Conservation (phyloP, 1,140 invertebrate genomes). For the Aphaenogaster ashmeadi region DNA sequence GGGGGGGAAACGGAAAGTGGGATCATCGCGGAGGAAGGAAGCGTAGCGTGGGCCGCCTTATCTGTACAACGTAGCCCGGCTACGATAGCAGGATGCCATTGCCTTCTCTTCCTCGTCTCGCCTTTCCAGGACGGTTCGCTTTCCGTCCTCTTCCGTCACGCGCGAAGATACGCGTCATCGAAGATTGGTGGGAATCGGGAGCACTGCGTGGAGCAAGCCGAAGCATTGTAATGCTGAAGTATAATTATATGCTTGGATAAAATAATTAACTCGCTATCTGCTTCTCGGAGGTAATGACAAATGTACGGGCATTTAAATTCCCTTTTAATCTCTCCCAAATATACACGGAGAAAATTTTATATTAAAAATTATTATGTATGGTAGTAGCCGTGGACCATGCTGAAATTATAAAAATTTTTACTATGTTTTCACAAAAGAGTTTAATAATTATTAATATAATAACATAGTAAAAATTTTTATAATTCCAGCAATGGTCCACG, state of each 20-base stretch:
- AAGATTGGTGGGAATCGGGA: conserved; percentile 29
- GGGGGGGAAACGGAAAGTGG: conserved; percentile 56
- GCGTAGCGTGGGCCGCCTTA: conserved; percentile 77
- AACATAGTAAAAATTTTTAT: no score
- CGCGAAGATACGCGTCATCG: conserved; percentile 3
- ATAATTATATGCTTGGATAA: conserved; percentile 4
- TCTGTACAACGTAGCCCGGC: conserved; percentile 71
- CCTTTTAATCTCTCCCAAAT: not conserved
- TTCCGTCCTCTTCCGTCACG: conserved; percentile 4
- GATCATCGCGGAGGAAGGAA: conserved; percentile 77
- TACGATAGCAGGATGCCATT: conserved; percentile 74
- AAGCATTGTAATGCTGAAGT: not conserved
- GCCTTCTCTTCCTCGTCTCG: conserved; percentile 69
- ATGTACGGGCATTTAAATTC: not conserved
- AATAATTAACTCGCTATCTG: conserved; percentile 13
- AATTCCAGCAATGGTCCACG: no score
- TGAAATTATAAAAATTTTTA: no score
- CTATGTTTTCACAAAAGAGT: no score
- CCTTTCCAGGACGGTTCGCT: conserved; percentile 20
- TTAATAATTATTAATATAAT: no score
- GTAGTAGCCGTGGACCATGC: no score
- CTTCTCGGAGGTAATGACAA: not conserved
- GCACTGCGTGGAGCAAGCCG: not conserved
- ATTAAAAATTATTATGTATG: no score
- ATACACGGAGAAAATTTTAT: not conserved